Evolutionary conservation across 2,888 invertebrate genomes (phyloP).

Genomic region (Stratiomys singularior): DNA sequence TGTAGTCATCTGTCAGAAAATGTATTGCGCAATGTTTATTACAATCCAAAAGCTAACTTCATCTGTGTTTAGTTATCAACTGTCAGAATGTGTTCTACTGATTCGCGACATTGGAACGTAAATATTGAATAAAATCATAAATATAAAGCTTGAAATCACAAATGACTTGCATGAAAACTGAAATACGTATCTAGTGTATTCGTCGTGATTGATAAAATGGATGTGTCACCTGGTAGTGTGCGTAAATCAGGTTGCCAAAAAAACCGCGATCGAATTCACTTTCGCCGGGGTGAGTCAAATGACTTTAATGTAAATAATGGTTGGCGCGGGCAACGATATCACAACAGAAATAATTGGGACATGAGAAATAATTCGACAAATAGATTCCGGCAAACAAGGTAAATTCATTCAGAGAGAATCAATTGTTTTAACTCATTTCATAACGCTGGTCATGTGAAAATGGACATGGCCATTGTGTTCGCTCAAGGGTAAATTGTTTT

Average conservation of each 20-base stretch:
- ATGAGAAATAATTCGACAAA: neutral
- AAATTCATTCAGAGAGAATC: no score
- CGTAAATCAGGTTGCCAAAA: neutral
- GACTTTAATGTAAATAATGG: neutral
- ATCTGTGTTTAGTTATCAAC: constrained; percentile 13
- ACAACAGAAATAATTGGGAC: no score
- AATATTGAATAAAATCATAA: neutral
- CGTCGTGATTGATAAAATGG: neutral
- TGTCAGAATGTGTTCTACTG: neutral
- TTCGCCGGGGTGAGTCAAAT: neutral
- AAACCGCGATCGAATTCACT: neutral
- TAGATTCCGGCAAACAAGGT: neutral
- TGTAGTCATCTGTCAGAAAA: neutral
- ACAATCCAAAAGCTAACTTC: constrained; percentile 8
- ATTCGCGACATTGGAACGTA: no score
- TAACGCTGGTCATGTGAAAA: no score
- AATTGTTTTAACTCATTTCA: no score
- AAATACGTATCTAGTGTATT: neutral
- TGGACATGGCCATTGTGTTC: no score
- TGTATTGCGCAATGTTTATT: neutral
- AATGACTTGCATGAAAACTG: neutral
- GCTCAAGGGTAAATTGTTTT: no score
- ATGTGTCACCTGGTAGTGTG: neutral
- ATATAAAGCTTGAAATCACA: neutral
- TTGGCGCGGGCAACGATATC: neutral